phyloP scores from a whole-genome alignment of 2,888 invertebrate genomes.

The Tubulanus polymorphus region DNA sequence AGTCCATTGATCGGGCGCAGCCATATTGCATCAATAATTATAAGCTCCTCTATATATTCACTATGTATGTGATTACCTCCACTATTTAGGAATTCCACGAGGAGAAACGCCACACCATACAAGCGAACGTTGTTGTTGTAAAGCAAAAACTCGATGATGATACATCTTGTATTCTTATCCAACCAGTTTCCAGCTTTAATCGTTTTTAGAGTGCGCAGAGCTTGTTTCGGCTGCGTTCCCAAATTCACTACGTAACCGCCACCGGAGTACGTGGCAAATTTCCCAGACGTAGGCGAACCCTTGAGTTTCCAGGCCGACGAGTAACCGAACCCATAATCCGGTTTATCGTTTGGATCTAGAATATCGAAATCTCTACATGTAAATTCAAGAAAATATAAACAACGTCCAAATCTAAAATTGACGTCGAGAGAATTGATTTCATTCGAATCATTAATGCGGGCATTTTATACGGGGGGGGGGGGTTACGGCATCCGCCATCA shows the following conservation, averaged over 20 bases:
- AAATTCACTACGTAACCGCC: conserved; percentile 23
- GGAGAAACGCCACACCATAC: conserved; percentile 16
- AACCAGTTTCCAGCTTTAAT: conserved; percentile 19
- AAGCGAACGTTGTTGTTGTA: conserved; percentile 22
- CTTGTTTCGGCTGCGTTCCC: conserved; percentile 7
- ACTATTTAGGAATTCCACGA: conserved; percentile 20
- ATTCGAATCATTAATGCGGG: too few relatives aligned
- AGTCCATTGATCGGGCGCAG: too few relatives aligned
- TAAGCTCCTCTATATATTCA: too few relatives aligned
- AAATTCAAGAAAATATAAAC: too few relatives aligned
- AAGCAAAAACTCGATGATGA: conserved; percentile 25
- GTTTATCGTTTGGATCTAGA: neutral
- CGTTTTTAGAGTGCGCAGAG: conserved; percentile 8
- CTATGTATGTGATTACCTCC: too few relatives aligned
- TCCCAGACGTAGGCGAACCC: conserved; percentile 39
- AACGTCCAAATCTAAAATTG: too few relatives aligned
- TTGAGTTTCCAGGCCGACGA: conserved; percentile 29
- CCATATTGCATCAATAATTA: too few relatives aligned
- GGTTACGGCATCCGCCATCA: too few relatives aligned
- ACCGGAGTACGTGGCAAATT: conserved; percentile 34
- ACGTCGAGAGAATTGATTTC: too few relatives aligned
- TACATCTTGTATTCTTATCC: conserved; percentile 18
- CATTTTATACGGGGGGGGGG: too few relatives aligned
- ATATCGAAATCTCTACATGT: too few relatives aligned
- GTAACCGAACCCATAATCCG: conserved; percentile 20